A percentile compares a stretch with the other conserved stretches of the same genome.
Conservation (phyloP, 1,140 invertebrate species). For the Cardiocondyla obscurior region DNA sequence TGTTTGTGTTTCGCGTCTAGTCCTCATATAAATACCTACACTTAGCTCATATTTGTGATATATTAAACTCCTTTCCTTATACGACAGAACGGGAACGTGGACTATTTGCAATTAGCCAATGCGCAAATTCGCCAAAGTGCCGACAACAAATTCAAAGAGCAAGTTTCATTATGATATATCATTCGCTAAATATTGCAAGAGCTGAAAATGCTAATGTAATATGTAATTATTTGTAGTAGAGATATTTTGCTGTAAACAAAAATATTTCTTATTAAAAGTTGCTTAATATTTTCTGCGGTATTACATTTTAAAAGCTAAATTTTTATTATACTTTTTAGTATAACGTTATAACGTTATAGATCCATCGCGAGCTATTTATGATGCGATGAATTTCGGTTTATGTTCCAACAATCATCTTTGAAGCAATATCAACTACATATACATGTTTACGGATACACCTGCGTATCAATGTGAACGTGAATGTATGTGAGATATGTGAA, state of each 20-base stretch:
- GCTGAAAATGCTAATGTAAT: not conserved
- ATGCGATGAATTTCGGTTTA: not conserved
- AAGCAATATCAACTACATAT: not conserved
- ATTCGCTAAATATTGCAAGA: not conserved
- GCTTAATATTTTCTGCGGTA: no score
- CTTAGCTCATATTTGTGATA: conserved; percentile 10
- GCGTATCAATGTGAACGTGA: not conserved
- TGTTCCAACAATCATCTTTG: not conserved
- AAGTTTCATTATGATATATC: not conserved
- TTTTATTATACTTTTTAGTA: not conserved
- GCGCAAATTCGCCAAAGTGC: not conserved
- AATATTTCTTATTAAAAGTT: not conserved
- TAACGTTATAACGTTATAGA: no score
- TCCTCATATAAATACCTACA: conserved; percentile 11
- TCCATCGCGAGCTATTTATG: not conserved
- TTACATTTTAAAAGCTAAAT: no score
- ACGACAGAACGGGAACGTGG: not conserved
- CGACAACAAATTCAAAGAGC: not conserved
- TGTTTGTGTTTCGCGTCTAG: not conserved
- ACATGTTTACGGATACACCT: not conserved
- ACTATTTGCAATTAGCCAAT: not conserved
- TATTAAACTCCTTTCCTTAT: conserved; percentile 3
- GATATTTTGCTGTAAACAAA: not conserved
- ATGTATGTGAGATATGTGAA: conserved; percentile 12
- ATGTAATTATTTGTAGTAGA: not conserved